phyloP scores from a whole-genome alignment of 2,888 invertebrate genomes.

The Pachycephus smyrnensis region DNA sequence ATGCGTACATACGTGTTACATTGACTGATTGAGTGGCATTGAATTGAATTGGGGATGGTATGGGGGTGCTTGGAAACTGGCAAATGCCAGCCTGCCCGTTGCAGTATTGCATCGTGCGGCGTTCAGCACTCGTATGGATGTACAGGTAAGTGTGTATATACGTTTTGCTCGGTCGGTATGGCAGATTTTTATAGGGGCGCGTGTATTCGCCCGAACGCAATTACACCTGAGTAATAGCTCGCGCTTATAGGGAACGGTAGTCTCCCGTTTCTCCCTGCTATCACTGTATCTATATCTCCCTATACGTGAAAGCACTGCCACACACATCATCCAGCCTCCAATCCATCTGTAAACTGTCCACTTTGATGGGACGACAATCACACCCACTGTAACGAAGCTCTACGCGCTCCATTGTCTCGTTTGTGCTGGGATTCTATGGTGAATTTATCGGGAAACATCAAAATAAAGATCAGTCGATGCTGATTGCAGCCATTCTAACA shows the following conservation, averaged over 20 bases:
- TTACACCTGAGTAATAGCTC: slow-evolving; percentile 61
- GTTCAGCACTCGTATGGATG: neutral
- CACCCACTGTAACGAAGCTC: slow-evolving; percentile 59
- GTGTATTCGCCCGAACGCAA: slow-evolving; percentile 44
- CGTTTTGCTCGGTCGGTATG: slow-evolving; percentile 12
- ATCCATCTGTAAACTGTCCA: slow-evolving; percentile 67
- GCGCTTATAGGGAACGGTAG: slow-evolving; percentile 15
- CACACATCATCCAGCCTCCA: slow-evolving; percentile 36
- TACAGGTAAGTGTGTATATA: slow-evolving; percentile 10
- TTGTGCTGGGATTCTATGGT: slow-evolving; percentile 43
- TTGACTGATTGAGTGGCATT: slow-evolving; percentile 66
- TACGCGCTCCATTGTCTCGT: slow-evolving; percentile 10
- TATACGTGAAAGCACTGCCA: neutral
- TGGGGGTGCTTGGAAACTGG: slow-evolving; percentile 40
- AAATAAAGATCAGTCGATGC: slow-evolving; percentile 60
- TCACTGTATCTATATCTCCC: neutral
- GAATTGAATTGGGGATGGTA: slow-evolving; percentile 61
- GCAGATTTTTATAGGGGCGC: slow-evolving; percentile 1
- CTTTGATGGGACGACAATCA: slow-evolving; percentile 65
- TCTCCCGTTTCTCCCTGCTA: neutral
- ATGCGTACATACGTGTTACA: slow-evolving; percentile 59
- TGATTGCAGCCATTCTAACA: slow-evolving; percentile 48
- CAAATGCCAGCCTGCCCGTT: slow-evolving; percentile 50
- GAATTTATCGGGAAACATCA: slow-evolving; percentile 48
- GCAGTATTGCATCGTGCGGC: slow-evolving; percentile 27